Evolutionary conservation across 1,140 invertebrate species (phyloP).

Genomic region (Drosophila aff.): DNA sequence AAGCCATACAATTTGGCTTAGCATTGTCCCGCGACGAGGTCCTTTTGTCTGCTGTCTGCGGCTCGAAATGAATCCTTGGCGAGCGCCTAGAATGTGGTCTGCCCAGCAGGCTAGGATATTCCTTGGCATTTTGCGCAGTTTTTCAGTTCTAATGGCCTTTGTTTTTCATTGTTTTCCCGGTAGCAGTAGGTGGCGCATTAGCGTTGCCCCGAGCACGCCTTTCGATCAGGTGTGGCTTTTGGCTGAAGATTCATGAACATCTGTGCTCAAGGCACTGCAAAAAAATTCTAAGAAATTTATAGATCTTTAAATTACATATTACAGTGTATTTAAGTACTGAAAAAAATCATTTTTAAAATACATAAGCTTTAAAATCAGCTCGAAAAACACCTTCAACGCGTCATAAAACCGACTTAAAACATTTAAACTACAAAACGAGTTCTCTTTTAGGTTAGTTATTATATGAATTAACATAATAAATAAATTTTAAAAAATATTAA

Average conservation of each 20-base stretch:
- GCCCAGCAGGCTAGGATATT: slow-evolving; percentile 16
- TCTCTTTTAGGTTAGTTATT: not conserved
- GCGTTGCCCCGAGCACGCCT: slow-evolving; percentile 46
- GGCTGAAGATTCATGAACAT: slow-evolving; percentile 15
- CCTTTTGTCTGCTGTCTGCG: slow-evolving; percentile 36
- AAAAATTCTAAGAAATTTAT: not conserved
- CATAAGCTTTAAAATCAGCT: not conserved
- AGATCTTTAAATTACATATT: not conserved
- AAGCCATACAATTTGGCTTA: slow-evolving; percentile 60
- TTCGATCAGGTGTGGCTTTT: slow-evolving; percentile 50
- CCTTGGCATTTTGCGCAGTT: slow-evolving; percentile 50
- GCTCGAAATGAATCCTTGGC: slow-evolving; percentile 39
- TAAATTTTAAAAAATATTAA: not conserved
- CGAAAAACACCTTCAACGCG: not conserved
- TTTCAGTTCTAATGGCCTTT: slow-evolving; percentile 35
- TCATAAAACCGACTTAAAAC: not conserved
- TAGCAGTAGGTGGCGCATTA: slow-evolving; percentile 61
- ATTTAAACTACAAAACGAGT: not conserved
- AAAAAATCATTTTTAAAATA: not conserved
- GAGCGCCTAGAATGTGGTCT: slow-evolving; percentile 36
- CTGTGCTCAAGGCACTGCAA: slow-evolving; percentile 11
- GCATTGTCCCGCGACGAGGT: slow-evolving; percentile 38
- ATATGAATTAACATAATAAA: no score
- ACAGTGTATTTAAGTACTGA: not conserved
- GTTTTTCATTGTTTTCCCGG: slow-evolving; percentile 36